Base-by-base conservation (phyloP, 2,797 vertebrate genomes). In the Monodelphis domestica region DNA sequence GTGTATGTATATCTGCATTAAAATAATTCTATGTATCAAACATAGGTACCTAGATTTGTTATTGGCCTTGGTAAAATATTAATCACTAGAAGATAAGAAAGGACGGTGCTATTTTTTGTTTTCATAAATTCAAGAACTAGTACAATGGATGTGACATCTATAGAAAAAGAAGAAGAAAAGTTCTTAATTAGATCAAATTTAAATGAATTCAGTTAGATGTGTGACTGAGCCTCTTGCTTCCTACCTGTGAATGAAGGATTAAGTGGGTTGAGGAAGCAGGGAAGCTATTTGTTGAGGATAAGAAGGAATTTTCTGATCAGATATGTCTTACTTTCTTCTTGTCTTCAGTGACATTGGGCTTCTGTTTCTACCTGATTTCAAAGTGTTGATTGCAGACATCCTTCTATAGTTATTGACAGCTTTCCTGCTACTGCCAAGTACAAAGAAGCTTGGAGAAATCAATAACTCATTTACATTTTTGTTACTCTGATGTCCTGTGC, bases 391-490 rank as follows among this genome's bases (percentile, higher is more conserved):
- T 89, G 6, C 54, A 4, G 91, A 50, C 91, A 55, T 92, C 33
- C 91, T 93, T 29, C 45, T 88, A 0, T 24, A 57, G 11, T 89
- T 54, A 88, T 51, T 11, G 54, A 12, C 5, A 70, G 63, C 89
- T 93, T 96, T 91, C 6, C 17, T 70, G 90, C 87, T 91, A 24
- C 9, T 93, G 54, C 3, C 84, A 89, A 92, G 90, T 94, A 4
- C 87, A 89, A 88, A 95, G 93, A 52, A 90, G 10, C 0, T 33
- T 90, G 84, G 33, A 96, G 54, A 94, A 59, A 94, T 97, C 92
- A 91, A 93, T 95, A 95, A 90, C 53, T 5, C 30, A 94, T 95
- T 97, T 89, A 78, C 57, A 87, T 90, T 95, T 94, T 92, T 29
- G 29, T 94, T 90, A 97, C 88, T 92, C 70, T 94, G 11, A 38